Percentiles rank a stretch among this genome's conserved stretches.
phyloP scores from a whole-genome alignment of 1,140 invertebrate genomes.

The Nasonia giraulti region DNA sequence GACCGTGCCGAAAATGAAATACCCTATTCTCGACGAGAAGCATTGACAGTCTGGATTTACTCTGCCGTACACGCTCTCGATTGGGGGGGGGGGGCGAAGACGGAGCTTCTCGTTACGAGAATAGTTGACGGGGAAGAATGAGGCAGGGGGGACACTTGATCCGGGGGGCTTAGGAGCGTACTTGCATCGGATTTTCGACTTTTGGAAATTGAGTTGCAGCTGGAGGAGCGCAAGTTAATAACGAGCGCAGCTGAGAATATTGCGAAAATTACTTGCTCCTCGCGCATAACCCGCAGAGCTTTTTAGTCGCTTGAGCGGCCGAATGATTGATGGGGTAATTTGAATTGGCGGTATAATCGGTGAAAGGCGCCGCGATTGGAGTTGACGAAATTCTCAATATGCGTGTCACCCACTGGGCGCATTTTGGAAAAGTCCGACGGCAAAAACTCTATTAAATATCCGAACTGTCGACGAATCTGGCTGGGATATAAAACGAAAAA shows the following conservation, averaged over 20 bases:
- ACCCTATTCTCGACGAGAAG: not conserved
- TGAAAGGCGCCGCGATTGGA: not conserved
- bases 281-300: not conserved
- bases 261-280: not conserved
- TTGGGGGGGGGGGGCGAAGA: not conserved
- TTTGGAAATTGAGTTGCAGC: conserved; percentile 20
- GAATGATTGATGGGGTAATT: no score
- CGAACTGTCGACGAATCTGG: not conserved
- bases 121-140: not conserved
- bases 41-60: conserved; percentile 2
- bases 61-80: not conserved
- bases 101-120: conserved; percentile 17
- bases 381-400: not conserved
- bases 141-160: conserved; percentile 15
- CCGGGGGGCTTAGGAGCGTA: not conserved
- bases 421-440: not conserved
- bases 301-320: not conserved
- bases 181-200: conserved; percentile 28
- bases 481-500: not conserved
- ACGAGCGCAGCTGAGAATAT: not conserved
- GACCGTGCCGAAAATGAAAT: conserved; percentile 15
- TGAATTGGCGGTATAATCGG: no score
- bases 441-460: conserved; percentile 2
- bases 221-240: not conserved
- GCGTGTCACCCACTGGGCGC: no score